Base-by-base conservation (phyloP, 1,140 invertebrate genomes). In the Drosophila oshimai region DNA sequence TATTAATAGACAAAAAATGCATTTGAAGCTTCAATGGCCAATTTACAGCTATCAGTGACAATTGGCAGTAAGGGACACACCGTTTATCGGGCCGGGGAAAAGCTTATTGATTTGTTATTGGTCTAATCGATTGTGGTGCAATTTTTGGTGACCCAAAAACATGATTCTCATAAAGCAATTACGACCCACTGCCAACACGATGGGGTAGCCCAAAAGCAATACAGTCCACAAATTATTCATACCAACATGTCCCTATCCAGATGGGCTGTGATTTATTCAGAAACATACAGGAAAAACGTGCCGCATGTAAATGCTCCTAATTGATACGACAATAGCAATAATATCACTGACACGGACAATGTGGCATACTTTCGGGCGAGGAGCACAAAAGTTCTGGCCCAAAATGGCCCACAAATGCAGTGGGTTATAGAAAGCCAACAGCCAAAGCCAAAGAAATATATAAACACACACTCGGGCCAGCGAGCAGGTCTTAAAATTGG, bases 321-420 rank as follows among this genome's bases (percentile, higher is more conserved):
- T 79, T 79, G 75, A 69, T 74, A 46, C 46, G 46, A 45, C 55
- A 79, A 49, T 37, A 29, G 42, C 39, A 69, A 69, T 47, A 34
- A 34, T 46, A 39, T 34, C 28, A 5, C 3, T 12, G 20, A 42
- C 28, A 57, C 45, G 41, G n/a, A 33, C 29, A 61, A 31, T 37
- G 41, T 81, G 78, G 54, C 67, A 83, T 53, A 76, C 72, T 81
- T 80, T 72, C 36, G 24, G 72, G 74, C 24, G 49, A 39, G 12
- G 9, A 15, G 20, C 36, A 55, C 26, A 15, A 49, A 28, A 44
- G 15, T 69, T 33, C 1, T 9, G 12, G 36, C 9, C 17, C 1
- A 33, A 50, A 29, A 9, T 0, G 18, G 6, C 24, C 18, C 22
- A 31, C 47, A 37, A 22, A 1, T 50, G 46, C 29, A 20, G 7